These are phyloP conservation scores for Enchytraeus crypticus DNA, from an alignment of 2,888 invertebrate genomes.

Conservation along the genomic window DNA sequence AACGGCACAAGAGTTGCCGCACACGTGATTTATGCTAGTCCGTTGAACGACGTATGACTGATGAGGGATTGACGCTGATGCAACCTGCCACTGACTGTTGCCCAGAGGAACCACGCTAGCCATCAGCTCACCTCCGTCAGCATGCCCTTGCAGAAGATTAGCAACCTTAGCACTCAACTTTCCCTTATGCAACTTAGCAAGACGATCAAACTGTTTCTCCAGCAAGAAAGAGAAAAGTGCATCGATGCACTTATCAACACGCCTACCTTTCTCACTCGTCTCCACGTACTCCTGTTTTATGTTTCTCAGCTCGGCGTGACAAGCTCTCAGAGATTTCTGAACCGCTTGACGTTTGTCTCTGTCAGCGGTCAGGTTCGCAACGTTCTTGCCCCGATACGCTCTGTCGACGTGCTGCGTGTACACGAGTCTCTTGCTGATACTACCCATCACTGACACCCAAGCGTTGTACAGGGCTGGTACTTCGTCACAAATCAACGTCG, in stretches of 20 bases:
- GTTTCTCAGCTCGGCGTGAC: neutral
- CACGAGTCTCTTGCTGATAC: neutral
- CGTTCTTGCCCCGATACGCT: neutral
- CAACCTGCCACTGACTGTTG: neutral
- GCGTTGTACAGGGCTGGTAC: neutral
- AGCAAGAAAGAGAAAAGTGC: neutral
- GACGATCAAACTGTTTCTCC: neutral
- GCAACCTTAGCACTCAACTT: neutral
- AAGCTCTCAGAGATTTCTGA: neutral
- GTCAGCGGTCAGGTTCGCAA: neutral
- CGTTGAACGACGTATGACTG: neutral
- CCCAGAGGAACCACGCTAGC: neutral
- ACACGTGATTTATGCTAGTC: neutral
- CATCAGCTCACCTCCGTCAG: neutral
- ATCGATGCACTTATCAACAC: neutral
- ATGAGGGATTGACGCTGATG: neutral
- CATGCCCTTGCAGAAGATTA: neutral
- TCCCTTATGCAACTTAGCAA: neutral
- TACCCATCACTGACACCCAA: neutral
- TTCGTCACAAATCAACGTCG: neutral
- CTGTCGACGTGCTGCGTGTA: neutral
- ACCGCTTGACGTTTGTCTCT: neutral
- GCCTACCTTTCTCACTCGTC: neutral
- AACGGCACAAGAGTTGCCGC: neutral
- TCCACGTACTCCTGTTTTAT: neutral